A percentile compares a stretch with the other conserved stretches of the same genome.
Evolutionary conservation across 2,797 vertebrate genomes (phyloP).

Genomic region (Moxostoma hubbsi): DNA sequence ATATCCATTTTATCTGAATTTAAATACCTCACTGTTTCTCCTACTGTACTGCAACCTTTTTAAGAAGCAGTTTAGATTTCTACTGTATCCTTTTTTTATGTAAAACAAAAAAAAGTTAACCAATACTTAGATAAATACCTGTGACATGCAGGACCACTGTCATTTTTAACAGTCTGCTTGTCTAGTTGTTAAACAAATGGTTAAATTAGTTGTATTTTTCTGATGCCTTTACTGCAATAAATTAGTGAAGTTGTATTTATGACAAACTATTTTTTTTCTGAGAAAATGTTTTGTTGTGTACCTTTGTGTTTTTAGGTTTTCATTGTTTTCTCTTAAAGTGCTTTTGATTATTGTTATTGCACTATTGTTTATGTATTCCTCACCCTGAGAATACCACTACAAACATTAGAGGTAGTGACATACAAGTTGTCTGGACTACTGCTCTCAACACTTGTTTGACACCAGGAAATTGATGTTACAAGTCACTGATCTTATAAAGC

Average conservation of each 20-base stretch:
- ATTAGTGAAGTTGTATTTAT: neutral
- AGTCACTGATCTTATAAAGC: neutral
- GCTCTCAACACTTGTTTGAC: neutral
- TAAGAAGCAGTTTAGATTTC: constrained; percentile 48
- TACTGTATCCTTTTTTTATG: constrained; percentile 53
- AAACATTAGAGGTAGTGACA: neutral
- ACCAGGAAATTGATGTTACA: neutral
- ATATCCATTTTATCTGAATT: neutral
- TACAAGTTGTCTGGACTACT: neutral
- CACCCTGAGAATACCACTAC: neutral
- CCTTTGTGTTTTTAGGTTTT: neutral
- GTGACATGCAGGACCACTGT: too few species aligned
- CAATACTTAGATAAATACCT: neutral
- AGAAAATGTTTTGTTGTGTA: neutral
- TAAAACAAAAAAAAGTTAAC: neutral
- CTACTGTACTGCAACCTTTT: constrained; percentile 38
- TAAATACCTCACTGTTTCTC: constrained; percentile 44
- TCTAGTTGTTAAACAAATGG: too few species aligned
- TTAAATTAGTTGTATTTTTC: too few species aligned
- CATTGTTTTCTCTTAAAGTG: neutral
- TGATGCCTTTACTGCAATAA: neutral
- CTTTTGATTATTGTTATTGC: neutral
- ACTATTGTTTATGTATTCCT: neutral
- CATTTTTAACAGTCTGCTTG: neutral
- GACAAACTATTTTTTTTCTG: too few species aligned